Evolutionary conservation across 2,113 vertebrate genomes (phyloP), one percentile per base, ranked within the genome.

Genomic region (Atractosteus spatula): DNA sequence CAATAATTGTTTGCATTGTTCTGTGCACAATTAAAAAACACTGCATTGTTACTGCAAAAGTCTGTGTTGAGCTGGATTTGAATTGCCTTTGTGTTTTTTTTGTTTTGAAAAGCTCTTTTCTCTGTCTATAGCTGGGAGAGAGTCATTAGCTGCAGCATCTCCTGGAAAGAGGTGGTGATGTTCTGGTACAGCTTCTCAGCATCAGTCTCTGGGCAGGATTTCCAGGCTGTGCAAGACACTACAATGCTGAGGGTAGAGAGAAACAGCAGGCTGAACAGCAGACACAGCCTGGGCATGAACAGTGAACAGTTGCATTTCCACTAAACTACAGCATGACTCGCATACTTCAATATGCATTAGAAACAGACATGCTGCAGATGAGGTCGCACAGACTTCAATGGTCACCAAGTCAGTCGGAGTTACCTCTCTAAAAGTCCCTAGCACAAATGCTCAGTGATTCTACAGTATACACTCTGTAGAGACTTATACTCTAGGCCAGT

Each of bases 141-240:
- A 61, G 91, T 81, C 71, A 84, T 90, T 79, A 98, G 69, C 4
- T 90, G 86, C 4, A 97, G 85, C 84, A 99, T 92, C 13, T 98
- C 94, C 8, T 92, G 86, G 71, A 98, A 84, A 69, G 88, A 92
- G 71, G 74, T 84, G 77, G 84, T 89, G 69, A 91, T 70, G 65
- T 69, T 90, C 79, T 89, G 88, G 75, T 92, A 93, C 1, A 98
- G 82, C 3, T 89, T 77, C 68, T 91, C 91, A 0, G 94, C 94
- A 45, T 97, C 90, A 0, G 96, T 98, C 77, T 96, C 91, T 10
- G 75, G 92, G 79, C 85, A 92, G 0, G 96, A 98, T 7, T 93
- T 96, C 97, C 96, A 99, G 4, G 95, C 83, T 4, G 90, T 78
- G 75, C 95, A 90, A 43, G 80, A 81, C 45, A 84, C 65, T 56